These are phyloP conservation scores for Agrilus cyanescens DNA, from an alignment of 2,888 invertebrate genomes.

Conservation along the genomic window DNA sequence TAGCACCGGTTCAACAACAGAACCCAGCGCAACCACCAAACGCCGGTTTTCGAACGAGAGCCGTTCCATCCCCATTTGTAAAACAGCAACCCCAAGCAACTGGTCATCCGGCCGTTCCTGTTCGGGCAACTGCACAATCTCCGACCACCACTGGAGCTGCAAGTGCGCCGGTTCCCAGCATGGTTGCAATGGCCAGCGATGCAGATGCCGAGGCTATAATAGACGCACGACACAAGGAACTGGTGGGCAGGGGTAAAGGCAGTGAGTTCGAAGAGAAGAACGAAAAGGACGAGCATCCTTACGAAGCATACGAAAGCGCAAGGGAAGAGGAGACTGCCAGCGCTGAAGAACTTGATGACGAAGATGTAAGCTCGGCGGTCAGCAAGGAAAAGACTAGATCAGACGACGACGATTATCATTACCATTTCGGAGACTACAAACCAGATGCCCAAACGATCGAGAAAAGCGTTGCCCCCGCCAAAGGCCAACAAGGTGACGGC, in stretches of 20 bases:
- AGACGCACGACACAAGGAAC: no score
- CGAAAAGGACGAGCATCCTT: not conserved
- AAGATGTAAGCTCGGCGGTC: no score
- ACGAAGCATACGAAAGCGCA: constrained; percentile 4
- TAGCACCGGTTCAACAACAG: no score
- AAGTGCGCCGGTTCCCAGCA: no score
- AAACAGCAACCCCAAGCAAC: not conserved
- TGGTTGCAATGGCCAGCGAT: no score
- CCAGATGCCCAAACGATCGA: constrained; percentile 30
- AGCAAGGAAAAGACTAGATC: constrained; percentile 18
- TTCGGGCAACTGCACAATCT: not conserved
- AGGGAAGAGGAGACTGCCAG: constrained; percentile 1
- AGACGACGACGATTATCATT: constrained; percentile 39
- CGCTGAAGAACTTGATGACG: no score
- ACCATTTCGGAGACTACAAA: constrained; percentile 34
- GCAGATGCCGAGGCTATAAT: no score
- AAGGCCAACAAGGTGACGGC: constrained; percentile 31
- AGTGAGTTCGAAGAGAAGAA: no score
- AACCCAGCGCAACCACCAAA: not conserved
- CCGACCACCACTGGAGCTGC: no score
- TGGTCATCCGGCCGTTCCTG: not conserved
- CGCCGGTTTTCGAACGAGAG: not conserved
- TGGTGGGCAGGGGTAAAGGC: no score
- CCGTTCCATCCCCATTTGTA: not conserved
- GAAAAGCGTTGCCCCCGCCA: constrained; percentile 23